A percentile compares a stretch with the other conserved stretches of the same genome.
Evolutionary conservation across 1,140 invertebrate genomes (phyloP).

Genomic region (Lepidurus apus): DNA sequence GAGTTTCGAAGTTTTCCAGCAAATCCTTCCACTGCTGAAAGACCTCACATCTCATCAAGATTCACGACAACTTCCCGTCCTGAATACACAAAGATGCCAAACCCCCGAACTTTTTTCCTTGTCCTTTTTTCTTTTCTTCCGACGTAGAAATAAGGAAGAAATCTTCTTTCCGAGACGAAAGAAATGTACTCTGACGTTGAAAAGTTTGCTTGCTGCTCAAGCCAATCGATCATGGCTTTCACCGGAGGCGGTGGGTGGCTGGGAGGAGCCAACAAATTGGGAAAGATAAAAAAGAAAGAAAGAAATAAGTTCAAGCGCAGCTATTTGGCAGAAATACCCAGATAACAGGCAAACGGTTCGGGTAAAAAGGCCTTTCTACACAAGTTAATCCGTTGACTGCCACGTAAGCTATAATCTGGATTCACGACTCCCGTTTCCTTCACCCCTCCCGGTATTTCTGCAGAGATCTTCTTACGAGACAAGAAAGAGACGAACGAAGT

Average conservation of each 20-base stretch:
- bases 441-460: background rate
- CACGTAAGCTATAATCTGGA: conserved; percentile 22
- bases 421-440: background rate
- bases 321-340: background rate
- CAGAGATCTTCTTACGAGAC: conserved; percentile 15
- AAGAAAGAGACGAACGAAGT: background rate
- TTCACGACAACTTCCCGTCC: conserved; percentile 3
- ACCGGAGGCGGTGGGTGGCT: background rate
- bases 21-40: background rate
- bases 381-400: conserved; percentile 18
- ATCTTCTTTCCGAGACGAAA: too few species aligned
- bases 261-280: background rate
- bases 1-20: background rate
- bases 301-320: too few species aligned
- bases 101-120: background rate
- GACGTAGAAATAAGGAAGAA: background rate
- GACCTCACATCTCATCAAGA: background rate
- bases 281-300: background rate
- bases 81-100: background rate
- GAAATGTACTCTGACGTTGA: too few species aligned
- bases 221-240: conserved; percentile 11
- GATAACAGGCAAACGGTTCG: background rate
- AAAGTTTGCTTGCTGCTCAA: background rate
- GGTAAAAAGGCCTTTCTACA: background rate
- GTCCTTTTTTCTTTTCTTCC: background rate